Evolutionary conservation across 2,888 invertebrate genomes (phyloP), one percentile per base, ranked within the genome.

Genomic region (Cyclophora albipunctata): DNA sequence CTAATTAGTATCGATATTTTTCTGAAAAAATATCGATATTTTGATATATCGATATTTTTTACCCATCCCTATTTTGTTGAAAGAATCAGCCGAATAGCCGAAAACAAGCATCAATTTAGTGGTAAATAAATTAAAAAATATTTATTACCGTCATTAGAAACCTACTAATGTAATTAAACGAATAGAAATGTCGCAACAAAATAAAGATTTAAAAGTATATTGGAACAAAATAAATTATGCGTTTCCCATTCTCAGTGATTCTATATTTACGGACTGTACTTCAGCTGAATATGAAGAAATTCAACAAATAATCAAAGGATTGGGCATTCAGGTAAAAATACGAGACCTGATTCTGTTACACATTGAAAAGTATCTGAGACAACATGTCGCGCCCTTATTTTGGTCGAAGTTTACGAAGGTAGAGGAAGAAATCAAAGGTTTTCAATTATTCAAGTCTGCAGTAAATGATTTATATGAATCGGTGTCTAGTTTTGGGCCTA

Each of bases 371-470:
- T 86, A 91, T 63, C 77, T 93, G 46, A 87, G 92, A 3, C 90
- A 90, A 64, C 84, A 89, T 57, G 84, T 92, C 3, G 91, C 90
- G 1, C 92, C 93, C 5, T 74, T 84, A 42, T 94, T 94, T 78
- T 94, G 93, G 93, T 81, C 85, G 0, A 90, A 91, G 62, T 93
- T 93, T 71, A 78, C 75, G 3, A 86, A 84, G 56, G 75, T 80
- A 0, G 81, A 84, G 34, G 86, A 87, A 56, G 90, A 91, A 59
- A 80, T 87, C 3, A 87, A 90, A 64, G 92, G 92, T 7, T 93
- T 93, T 65, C 90, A 91, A 64, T 77, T 90, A 46, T 94, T 94
- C 64, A 91, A 91, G 64, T 84, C 88, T 48, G 92, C 93, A n/a
- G 92, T 94, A 0, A 91, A 92, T 60, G 90, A 90, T 52, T 73